These are phyloP conservation scores for Arothron firmamentum DNA, from an alignment of 2,113 vertebrate species.

Conservation along the genomic window DNA sequence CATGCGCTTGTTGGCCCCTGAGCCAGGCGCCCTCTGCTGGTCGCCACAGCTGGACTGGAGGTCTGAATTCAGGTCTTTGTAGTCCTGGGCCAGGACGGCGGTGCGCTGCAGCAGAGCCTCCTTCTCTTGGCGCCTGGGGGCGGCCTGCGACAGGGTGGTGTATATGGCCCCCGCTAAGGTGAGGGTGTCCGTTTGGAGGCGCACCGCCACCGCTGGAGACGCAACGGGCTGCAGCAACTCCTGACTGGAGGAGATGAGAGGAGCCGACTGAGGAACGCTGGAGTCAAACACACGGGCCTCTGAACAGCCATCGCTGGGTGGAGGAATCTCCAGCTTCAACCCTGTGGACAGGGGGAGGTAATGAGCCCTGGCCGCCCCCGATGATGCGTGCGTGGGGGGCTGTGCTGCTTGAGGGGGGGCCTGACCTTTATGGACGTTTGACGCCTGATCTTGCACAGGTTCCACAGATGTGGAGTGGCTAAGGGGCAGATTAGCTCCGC, in stretches of 20 bases:
- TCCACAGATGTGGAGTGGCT: constrained; percentile 16
- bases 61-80: constrained; percentile 70
- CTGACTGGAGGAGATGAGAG: constrained; percentile 70
- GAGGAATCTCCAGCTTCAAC: constrained; percentile 81
- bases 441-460: constrained; percentile 33
- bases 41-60: constrained; percentile 63
- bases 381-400: constrained; percentile 73
- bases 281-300: constrained; percentile 39
- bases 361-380: constrained; percentile 81
- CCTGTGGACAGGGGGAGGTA: constrained; percentile 85
- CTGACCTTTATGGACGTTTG: constrained; percentile 20
- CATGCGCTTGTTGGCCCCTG: constrained; percentile 87
- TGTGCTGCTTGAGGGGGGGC: constrained; percentile 50
- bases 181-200: constrained; percentile 85
- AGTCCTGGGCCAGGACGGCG: constrained; percentile 68
- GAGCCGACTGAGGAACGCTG: constrained; percentile 54
- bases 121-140: constrained; percentile 75
- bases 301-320: constrained; percentile 42
- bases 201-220: constrained; percentile 84
- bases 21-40: constrained; percentile 69
- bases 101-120: constrained; percentile 65
- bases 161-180: constrained; percentile 87
- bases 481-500: constrained; percentile 30
- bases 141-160: constrained; percentile 87
- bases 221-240: constrained; percentile 74